These are phyloP conservation scores for Arctopsyche grandis DNA, from an alignment of 1,140 invertebrate genomes.

Conservation along the genomic window DNA sequence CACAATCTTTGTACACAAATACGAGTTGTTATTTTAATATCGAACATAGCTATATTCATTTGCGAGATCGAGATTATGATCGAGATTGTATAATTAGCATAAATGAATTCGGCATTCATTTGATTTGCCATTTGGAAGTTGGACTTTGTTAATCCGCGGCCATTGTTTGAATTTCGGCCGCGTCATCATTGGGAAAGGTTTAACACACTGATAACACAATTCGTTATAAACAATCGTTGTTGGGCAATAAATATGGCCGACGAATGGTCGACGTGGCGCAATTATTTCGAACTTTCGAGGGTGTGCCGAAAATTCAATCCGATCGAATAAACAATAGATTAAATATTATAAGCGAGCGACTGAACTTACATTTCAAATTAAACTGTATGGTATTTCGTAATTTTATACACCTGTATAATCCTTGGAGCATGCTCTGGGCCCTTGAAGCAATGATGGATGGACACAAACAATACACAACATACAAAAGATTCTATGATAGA, in stretches of 20 bases:
- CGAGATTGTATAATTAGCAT: slow-evolving; percentile 41
- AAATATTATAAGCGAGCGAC: no score
- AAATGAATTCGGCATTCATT: slow-evolving; percentile 39
- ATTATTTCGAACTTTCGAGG: slow-evolving; percentile 6
- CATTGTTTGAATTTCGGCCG: slow-evolving; percentile 48
- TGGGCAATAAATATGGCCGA: slow-evolving; percentile 1
- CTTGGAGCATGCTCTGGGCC: no score
- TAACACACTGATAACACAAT: slow-evolving; percentile 12
- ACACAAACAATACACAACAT: no score
- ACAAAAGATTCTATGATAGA: no score
- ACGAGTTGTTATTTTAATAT: no score
- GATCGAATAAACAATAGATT: neutral
- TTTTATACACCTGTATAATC: no score
- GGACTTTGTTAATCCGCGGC: slow-evolving; percentile 33
- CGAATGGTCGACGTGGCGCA: neutral
- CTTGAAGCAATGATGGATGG: no score
- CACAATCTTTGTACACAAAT: no score
- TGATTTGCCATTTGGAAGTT: slow-evolving; percentile 34
- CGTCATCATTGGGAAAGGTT: slow-evolving; percentile 42
- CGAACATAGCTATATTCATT: neutral
- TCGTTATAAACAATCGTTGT: slow-evolving; percentile 7
- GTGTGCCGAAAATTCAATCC: neutral
- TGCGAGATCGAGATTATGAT: slow-evolving; percentile 3
- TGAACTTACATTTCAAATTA: no score
- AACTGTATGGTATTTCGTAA: no score